A percentile compares a stretch with the other conserved stretches of the same genome.
Conservation (phyloP, 2,113 vertebrate genomes). For the Felis catus region DNA sequence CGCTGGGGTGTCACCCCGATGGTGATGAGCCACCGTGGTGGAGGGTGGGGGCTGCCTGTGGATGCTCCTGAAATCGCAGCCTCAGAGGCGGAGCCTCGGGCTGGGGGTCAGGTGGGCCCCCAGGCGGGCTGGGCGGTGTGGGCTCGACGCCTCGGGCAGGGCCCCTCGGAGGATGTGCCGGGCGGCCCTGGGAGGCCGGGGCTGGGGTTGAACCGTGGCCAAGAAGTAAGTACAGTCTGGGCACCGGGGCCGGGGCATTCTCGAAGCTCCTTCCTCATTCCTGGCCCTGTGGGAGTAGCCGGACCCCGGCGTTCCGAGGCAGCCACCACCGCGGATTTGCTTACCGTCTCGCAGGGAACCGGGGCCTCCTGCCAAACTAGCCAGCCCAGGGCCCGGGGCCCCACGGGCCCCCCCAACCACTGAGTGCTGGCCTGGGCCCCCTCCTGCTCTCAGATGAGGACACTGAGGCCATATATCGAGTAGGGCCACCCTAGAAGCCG, state of each 20-base stretch:
- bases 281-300: slow-evolving; percentile 81
- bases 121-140: accelerated
- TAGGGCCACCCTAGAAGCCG: not conserved
- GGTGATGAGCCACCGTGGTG: accelerated
- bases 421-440: not conserved
- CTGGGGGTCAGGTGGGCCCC: not conserved
- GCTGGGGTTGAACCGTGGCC: slow-evolving; percentile 73
- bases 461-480: not conserved
- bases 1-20: not conserved
- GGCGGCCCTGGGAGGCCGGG: slow-evolving; percentile 17
- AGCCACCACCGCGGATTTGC: slow-evolving; percentile 69
- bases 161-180: slow-evolving; percentile 11
- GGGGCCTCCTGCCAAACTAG: slow-evolving; percentile 61
- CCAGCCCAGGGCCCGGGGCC: not conserved
- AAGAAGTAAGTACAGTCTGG: slow-evolving; percentile 76
- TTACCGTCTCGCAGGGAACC: slow-evolving; percentile 49
- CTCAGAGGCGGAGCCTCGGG: not conserved
- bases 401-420: not conserved
- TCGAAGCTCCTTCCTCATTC: slow-evolving; percentile 86
- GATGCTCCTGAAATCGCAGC: not conserved
- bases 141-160: not conserved
- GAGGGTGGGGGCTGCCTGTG: not conserved
- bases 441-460: not conserved
- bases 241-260: slow-evolving; percentile 71
- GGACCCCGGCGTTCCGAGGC: slow-evolving; percentile 73